A percentile compares a stretch with the other conserved stretches of the same genome.
Evolutionary conservation across 2,113 vertebrate genomes (phyloP).

Genomic region (Mesitornis unicolor): DNA sequence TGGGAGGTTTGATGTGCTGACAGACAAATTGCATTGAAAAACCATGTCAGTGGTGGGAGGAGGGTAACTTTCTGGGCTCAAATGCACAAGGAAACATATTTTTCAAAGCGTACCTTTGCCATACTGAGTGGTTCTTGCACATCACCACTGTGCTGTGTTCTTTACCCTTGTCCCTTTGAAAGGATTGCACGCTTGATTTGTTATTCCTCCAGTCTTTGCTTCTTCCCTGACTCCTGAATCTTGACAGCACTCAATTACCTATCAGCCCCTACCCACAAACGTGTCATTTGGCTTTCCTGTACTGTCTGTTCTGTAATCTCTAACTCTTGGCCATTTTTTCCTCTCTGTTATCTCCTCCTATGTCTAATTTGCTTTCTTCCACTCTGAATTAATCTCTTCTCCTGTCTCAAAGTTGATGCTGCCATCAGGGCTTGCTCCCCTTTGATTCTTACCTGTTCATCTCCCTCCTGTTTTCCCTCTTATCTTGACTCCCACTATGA

Average conservation of each 20-base stretch:
- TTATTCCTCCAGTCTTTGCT: neutral
- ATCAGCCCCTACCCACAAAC: neutral
- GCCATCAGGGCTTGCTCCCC: neutral
- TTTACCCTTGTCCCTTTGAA: neutral
- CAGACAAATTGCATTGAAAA: neutral
- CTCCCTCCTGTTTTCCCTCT: neutral
- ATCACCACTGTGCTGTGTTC: fast-evolving
- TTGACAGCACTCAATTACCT: neutral
- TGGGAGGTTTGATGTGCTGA: neutral
- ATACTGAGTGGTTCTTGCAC: neutral
- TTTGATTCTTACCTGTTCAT: neutral
- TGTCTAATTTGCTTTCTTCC: neutral
- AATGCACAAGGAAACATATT: neutral
- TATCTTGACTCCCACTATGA: neutral
- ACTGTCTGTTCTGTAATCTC: neutral
- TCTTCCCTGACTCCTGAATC: neutral
- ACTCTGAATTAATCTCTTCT: neutral
- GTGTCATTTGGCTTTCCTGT: neutral
- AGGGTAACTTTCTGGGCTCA: neutral
- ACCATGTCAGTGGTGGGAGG: neutral
- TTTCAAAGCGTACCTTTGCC: neutral
- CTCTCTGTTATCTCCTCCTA: neutral
- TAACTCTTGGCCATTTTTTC: neutral
- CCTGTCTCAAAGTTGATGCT: neutral
- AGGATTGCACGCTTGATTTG: neutral